Conservation (phyloP, 1,140 invertebrate species). For the Drosophila pallidifrons region DNA sequence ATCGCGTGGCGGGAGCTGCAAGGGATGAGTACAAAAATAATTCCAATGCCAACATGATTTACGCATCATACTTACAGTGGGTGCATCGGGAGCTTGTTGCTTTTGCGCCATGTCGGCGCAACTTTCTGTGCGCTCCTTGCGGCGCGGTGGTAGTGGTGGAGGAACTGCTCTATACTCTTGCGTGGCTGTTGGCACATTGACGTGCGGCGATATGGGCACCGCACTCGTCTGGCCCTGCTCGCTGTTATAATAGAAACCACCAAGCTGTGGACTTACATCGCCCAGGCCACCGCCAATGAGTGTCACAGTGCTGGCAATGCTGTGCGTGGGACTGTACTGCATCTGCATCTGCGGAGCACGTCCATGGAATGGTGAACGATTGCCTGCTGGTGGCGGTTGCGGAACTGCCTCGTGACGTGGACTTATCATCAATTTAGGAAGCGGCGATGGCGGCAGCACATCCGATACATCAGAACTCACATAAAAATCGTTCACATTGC, state of each 20-base stretch:
- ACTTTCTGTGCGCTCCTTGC: slow-evolving; percentile 80
- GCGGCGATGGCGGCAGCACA: slow-evolving; percentile 63
- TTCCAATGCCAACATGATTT: background rate
- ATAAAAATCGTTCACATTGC: slow-evolving; percentile 39
- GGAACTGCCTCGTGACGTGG: slow-evolving; percentile 60
- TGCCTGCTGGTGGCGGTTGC: slow-evolving; percentile 39
- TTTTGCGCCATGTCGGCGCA: slow-evolving; percentile 81
- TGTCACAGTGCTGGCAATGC: slow-evolving; percentile 68
- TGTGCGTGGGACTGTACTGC: slow-evolving; percentile 76
- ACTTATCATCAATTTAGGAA: slow-evolving; percentile 75
- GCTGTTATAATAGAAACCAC: slow-evolving; percentile 67
- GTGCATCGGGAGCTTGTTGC: slow-evolving; percentile 83
- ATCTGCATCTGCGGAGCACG: slow-evolving; percentile 31
- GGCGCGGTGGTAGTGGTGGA: slow-evolving; percentile 79
- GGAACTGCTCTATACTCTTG: slow-evolving; percentile 76
- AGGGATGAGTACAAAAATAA: background rate
- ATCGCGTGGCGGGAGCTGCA: slow-evolving; percentile 81
- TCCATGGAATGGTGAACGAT: slow-evolving; percentile 81
- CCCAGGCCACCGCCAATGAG: slow-evolving; percentile 45
- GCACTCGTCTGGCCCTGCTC: slow-evolving; percentile 51
- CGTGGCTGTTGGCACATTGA: slow-evolving; percentile 81
- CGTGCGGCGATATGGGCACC: slow-evolving; percentile 84
- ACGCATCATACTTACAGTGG: slow-evolving; percentile 64
- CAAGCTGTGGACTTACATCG: slow-evolving; percentile 67
- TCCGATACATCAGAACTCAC: slow-evolving; percentile 40